phyloP scores from a whole-genome alignment of 2,888 invertebrate species.

The Watsonalla cultraria region DNA sequence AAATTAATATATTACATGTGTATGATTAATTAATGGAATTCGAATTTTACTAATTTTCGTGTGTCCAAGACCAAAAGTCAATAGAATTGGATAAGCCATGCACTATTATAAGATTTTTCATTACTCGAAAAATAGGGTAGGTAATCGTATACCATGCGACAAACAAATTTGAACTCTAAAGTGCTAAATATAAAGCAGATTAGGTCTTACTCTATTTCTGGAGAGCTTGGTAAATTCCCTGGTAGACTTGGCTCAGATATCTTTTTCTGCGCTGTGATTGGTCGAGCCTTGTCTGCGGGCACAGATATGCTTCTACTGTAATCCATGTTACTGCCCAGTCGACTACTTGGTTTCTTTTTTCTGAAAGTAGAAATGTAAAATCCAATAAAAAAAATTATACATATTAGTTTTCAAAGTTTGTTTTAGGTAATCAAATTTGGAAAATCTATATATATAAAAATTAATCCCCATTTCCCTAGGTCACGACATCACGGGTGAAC shows the following conservation, averaged over 20 bases:
- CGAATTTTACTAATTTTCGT: neutral
- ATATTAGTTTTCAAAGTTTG: too few relatives aligned
- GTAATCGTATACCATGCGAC: constrained; percentile 29
- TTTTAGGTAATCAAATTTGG: too few relatives aligned
- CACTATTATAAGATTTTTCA: constrained; percentile 3
- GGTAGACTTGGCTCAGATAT: constrained; percentile 77
- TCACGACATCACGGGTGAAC: too few relatives aligned
- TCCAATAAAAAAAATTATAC: neutral
- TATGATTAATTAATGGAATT: too few relatives aligned
- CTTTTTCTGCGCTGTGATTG: constrained; percentile 58
- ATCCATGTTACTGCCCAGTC: constrained; percentile 81
- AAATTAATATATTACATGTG: too few relatives aligned
- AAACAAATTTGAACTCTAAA: constrained; percentile 10
- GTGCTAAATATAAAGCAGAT: constrained; percentile 5
- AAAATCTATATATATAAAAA: too few relatives aligned
- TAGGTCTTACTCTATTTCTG: constrained; percentile 83
- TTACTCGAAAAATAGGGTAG: constrained; percentile 18
- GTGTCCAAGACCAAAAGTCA: neutral
- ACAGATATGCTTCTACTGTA: constrained; percentile 93
- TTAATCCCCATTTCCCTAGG: too few relatives aligned
- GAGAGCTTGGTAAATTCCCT: constrained; percentile 81
- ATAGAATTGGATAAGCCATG: constrained; percentile 8
- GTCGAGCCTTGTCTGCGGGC: constrained; percentile 85
- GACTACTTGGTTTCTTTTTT: constrained; percentile 84
- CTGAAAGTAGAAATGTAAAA: constrained; percentile 66